Evolutionary conservation across 2,113 vertebrate species (phyloP), one percentile per base, ranked within the genome.

Genomic region (Lepus timidus): DNA sequence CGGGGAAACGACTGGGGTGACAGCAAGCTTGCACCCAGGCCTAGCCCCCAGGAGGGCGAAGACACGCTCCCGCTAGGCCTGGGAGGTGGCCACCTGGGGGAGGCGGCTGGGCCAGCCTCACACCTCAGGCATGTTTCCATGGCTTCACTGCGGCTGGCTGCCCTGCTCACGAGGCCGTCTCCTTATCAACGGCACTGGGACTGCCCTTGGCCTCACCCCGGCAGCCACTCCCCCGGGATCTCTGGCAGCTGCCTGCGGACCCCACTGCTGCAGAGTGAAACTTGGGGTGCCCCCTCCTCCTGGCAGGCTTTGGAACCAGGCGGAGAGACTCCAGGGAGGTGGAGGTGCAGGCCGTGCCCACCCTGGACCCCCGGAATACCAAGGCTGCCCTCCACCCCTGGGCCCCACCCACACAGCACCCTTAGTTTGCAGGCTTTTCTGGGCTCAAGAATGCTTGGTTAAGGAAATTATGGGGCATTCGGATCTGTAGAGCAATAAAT

Each of bases 81-180:
- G 85, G 97, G 96, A 96, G 95, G 96, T 6, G 0, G 97, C 96
- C 95, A 96, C 97, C 96, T 95, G 97, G 94, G 93, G 96, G 88
- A 96, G 92, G 94, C 14, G 1, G 92, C 99, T 98, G 98, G 99
- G 98, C 99, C 98, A 98, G 98, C 98, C 98, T 99, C 98, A 98
- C 99, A 98, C 98, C 99, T 99, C 97, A 97, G 98, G 98, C 98
- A 6, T 94, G 99, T 99, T 99, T 99, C 99, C 99, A 99, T 99
- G 99, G 99, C 99, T 99, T 98, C 99, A 78, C 98, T 96, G 98
- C 89, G 96, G 98, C 17, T 11, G 12, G 55, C 55, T 55, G 55
- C 98, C 99, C 98, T 92, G 98, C 98, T 99, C 99, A 98, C 97
- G 65, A 98, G 99, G 99, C 98, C 98, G 98, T 98, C 98, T 97